Evolutionary conservation across 2,113 vertebrate species (phyloP).

Genomic region (Notothenia rossii): DNA sequence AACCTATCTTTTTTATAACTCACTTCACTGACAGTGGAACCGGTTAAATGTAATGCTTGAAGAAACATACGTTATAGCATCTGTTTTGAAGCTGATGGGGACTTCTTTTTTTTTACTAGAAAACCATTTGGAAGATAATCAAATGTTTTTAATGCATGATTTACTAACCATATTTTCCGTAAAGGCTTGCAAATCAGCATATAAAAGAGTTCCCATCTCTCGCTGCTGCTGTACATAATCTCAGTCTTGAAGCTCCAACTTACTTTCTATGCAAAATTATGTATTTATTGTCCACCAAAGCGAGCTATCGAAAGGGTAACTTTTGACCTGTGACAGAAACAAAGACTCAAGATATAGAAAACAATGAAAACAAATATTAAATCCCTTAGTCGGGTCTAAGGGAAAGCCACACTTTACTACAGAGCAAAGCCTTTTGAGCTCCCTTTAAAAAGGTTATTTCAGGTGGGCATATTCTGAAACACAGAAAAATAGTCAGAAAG

Average conservation of each 20-base stretch:
- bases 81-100: constrained; percentile 29
- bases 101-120: constrained; percentile 11
- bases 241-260: background rate
- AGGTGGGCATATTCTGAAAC: constrained; percentile 23
- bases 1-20: background rate
- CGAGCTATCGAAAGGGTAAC: constrained; percentile 1
- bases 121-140: constrained; percentile 35
- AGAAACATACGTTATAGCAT: constrained; percentile 5
- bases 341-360: constrained; percentile 12
- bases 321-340: constrained; percentile 18
- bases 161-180: constrained; percentile 19
- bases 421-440: constrained; percentile 10
- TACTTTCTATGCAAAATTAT: constrained; percentile 30
- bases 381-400: background rate
- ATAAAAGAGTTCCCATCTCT: constrained; percentile 13
- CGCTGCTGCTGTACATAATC: background rate
- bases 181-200: constrained; percentile 22
- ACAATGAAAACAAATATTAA: background rate
- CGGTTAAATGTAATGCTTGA: constrained; percentile 28
- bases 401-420: constrained; percentile 1
- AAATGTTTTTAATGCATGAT: constrained; percentile 44
- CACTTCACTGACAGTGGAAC: constrained; percentile 19
- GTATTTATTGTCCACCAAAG: constrained; percentile 8
- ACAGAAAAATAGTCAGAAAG: constrained; percentile 44
- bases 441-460: constrained; percentile 32